phyloP scores from a whole-genome alignment of 2,888 invertebrate genomes.

The Spodoptera exigua region DNA sequence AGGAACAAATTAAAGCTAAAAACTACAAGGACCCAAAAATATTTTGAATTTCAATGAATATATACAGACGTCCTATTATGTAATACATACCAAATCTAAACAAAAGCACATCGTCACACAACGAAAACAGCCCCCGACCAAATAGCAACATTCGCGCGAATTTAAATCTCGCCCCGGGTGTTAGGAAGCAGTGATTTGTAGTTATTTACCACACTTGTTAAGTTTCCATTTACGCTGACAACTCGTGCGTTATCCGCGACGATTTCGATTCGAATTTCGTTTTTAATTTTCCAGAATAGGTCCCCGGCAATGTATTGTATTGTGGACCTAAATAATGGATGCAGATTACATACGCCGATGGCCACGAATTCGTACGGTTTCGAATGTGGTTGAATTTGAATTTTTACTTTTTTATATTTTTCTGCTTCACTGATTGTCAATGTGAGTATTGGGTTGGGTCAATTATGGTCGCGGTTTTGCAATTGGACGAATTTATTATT shows the following conservation, averaged over 20 bases:
- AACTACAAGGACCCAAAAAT: background rate
- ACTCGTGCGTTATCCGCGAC: slow-evolving; percentile 84
- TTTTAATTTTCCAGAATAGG: slow-evolving; percentile 85
- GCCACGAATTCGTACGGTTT: slow-evolving; percentile 43
- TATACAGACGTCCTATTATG: background rate
- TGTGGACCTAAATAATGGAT: slow-evolving; percentile 63
- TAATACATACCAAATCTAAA: background rate
- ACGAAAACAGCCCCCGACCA: slow-evolving; percentile 62
- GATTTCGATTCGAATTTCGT: slow-evolving; percentile 82
- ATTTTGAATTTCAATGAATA: background rate
- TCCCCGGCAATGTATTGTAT: slow-evolving; percentile 63
- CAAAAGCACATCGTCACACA: slow-evolving; percentile 28
- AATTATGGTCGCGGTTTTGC: slow-evolving; percentile 27
- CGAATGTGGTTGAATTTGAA: slow-evolving; percentile 58
- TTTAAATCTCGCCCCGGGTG: slow-evolving; percentile 87
- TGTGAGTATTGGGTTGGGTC: slow-evolving; percentile 33
- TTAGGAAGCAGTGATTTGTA: slow-evolving; percentile 88
- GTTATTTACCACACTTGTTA: slow-evolving; percentile 88
- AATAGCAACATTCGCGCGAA: slow-evolving; percentile 80
- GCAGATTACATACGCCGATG: slow-evolving; percentile 62
- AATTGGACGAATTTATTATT: slow-evolving; percentile 26
- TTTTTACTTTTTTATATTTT: slow-evolving; percentile 58
- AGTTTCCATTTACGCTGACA: slow-evolving; percentile 83
- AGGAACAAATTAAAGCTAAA: too few species aligned
- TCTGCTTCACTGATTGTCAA: slow-evolving; percentile 37